Evolutionary conservation across 1,140 invertebrate species (phyloP).

Genomic region (Euwallacea similis): DNA sequence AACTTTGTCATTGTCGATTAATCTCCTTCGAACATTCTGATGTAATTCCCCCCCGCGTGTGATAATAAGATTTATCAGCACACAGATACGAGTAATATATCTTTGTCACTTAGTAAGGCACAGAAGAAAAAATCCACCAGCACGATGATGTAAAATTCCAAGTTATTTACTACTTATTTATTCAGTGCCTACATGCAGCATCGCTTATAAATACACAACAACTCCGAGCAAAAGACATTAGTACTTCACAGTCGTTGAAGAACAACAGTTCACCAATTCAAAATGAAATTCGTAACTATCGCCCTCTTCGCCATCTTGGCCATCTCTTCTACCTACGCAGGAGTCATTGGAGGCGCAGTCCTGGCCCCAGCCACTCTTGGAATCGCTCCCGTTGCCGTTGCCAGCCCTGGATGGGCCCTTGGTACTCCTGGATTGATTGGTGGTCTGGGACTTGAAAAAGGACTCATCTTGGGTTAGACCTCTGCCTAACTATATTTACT

Average conservation of each 20-base stretch:
- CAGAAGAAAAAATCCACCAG: too few species aligned
- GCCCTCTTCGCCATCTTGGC: slow-evolving; percentile 18
- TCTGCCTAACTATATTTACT: background rate
- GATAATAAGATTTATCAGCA: background rate
- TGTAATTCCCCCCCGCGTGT: slow-evolving; percentile 1
- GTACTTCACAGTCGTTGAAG: background rate
- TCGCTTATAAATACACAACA: background rate
- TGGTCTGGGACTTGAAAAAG: slow-evolving; percentile 1
- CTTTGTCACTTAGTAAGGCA: too few species aligned
- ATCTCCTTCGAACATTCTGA: background rate
- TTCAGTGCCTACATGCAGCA: too few species aligned
- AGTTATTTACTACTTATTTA: too few species aligned
- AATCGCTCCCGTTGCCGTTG: background rate
- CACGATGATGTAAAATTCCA: too few species aligned
- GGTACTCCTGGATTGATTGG: slow-evolving; percentile 5
- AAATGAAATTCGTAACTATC: slow-evolving; percentile 6
- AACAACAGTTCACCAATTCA: background rate
- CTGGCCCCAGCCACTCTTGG: background rate
- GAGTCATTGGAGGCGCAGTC: slow-evolving; percentile 6
- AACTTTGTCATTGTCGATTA: too few species aligned
- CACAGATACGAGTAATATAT: too few species aligned
- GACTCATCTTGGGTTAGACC: background rate
- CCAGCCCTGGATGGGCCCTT: background rate
- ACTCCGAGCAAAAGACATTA: background rate
- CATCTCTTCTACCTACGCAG: slow-evolving; percentile 3